Evolutionary conservation across 2,113 vertebrate species (phyloP).

Genomic region (Pristiophorus japonicus): DNA sequence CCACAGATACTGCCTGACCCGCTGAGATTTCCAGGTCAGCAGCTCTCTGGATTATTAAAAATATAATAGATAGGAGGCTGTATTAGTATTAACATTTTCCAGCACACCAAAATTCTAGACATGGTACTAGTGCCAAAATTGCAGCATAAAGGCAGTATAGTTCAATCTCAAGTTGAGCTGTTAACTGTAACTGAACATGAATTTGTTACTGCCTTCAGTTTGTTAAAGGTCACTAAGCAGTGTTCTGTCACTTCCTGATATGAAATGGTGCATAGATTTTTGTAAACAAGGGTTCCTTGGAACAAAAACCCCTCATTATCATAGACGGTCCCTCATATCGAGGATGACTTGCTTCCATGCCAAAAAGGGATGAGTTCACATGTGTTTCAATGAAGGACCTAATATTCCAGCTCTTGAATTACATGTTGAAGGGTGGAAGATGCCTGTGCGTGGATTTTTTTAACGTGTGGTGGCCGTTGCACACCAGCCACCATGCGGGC

Average conservation of each 20-base stretch:
- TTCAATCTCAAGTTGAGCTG: neutral
- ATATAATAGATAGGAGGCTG: neutral
- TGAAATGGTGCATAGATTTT: neutral
- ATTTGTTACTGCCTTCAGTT: neutral
- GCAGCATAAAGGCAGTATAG: neutral
- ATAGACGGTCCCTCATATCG: too few species aligned
- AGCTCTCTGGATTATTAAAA: neutral
- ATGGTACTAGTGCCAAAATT: neutral
- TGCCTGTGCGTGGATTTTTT: too few species aligned
- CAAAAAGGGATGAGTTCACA: too few species aligned
- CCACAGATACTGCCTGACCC: too few species aligned
- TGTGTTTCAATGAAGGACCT: too few species aligned
- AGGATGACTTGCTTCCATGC: too few species aligned
- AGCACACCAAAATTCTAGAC: neutral
- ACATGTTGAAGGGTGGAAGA: too few species aligned
- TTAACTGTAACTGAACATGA: neutral
- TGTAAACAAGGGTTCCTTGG: neutral
- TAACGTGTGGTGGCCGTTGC: too few species aligned
- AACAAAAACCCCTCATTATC: neutral
- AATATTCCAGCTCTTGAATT: too few species aligned
- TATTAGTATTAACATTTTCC: neutral
- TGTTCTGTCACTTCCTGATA: neutral
- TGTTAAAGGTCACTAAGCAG: neutral
- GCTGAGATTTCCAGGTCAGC: too few species aligned
- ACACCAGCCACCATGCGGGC: too few species aligned